Conservation (phyloP, 2,797 vertebrate genomes). For the Oreochromis mossambicus region DNA sequence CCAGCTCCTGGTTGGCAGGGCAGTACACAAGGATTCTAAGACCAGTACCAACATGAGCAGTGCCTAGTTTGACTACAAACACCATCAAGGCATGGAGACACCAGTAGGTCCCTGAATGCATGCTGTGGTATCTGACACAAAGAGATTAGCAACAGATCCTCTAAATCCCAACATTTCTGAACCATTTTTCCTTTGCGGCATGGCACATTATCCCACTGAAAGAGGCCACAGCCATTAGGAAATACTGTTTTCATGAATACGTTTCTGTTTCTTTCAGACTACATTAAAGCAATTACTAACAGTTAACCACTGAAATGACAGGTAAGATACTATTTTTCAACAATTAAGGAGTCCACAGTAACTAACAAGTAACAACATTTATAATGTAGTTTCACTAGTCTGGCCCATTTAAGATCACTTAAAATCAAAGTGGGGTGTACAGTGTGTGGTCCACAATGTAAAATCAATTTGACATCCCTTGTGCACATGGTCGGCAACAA, state of each 20-base stretch:
- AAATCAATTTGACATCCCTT: background rate
- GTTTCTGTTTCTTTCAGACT: background rate
- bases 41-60: background rate
- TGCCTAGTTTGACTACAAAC: background rate
- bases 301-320: background rate
- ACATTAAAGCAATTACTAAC: background rate
- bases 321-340: background rate
- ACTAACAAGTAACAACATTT: background rate
- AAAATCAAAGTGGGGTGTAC: background rate
- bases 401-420: background rate
- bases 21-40: background rate
- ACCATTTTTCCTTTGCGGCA: background rate
- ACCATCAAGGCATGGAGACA: background rate
- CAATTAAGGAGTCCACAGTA: background rate
- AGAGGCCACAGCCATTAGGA: background rate
- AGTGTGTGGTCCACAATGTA: background rate
- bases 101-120: background rate
- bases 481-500: background rate
- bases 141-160: background rate
- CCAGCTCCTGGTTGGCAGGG: background rate
- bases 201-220: background rate
- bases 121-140: background rate
- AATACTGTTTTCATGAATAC: background rate
- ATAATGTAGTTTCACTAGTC: background rate
- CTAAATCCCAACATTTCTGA: background rate